Conservation (phyloP, 2,888 invertebrate species). For the Diaprepes abbreviatus region DNA sequence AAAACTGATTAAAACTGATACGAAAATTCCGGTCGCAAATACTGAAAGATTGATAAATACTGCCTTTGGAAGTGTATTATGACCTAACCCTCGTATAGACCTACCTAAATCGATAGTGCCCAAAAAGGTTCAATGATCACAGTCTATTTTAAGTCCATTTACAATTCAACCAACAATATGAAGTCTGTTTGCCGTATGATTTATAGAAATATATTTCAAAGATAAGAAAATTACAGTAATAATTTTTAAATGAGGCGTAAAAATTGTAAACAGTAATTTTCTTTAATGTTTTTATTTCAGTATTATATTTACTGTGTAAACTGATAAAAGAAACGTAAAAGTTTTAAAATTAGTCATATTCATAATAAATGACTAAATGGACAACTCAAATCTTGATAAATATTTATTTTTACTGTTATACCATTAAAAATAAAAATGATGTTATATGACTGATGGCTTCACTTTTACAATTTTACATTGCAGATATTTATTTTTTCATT, state of each 20-base stretch:
- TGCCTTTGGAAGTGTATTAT: too few species aligned
- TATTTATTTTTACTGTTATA: constrained; percentile 1
- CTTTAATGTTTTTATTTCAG: constrained; percentile 11
- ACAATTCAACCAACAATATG: background rate
- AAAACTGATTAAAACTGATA: too few species aligned
- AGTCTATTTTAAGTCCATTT: background rate
- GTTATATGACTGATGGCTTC: background rate
- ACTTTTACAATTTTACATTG: too few species aligned
- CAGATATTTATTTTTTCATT: too few species aligned
- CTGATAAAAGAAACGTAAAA: constrained; percentile 11
- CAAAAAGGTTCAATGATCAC: constrained; percentile 15
- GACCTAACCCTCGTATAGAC: too few species aligned
- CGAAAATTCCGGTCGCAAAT: too few species aligned
- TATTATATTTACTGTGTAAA: constrained; percentile 10
- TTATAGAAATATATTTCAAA: constrained; percentile 9
- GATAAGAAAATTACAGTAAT: constrained; percentile 25
- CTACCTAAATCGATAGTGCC: too few species aligned
- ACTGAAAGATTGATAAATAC: too few species aligned
- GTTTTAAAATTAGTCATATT: constrained; percentile 24
- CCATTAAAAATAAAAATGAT: background rate
- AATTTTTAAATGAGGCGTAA: constrained; percentile 2
- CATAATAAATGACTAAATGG: background rate
- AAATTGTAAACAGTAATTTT: constrained; percentile 6
- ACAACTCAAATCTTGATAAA: background rate
- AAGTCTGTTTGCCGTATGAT: background rate